Conservation (phyloP, 2,888 invertebrate genomes). For the Lissonota sp. region DNA sequence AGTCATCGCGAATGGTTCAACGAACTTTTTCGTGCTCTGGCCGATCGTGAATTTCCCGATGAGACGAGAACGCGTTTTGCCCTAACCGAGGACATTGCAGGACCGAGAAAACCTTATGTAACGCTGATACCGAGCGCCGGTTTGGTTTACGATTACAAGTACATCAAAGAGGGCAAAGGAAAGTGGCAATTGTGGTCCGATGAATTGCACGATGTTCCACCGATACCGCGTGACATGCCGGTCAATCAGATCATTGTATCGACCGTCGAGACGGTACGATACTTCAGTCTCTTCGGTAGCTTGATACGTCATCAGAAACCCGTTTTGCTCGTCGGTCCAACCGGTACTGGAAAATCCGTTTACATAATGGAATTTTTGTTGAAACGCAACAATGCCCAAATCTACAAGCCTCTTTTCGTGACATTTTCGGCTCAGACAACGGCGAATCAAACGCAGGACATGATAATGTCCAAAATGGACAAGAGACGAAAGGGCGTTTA, state of each 20-base stretch:
- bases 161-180: conserved; percentile 95
- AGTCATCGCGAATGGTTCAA: conserved; percentile 91
- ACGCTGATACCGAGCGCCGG: conserved; percentile 92
- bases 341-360: conserved; percentile 97
- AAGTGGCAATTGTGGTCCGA: conserved; percentile 96
- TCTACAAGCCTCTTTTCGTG: conserved; percentile 93
- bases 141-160: conserved; percentile 95
- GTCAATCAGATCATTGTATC: conserved; percentile 98
- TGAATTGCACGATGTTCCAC: conserved; percentile 89
- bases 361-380: conserved; percentile 94
- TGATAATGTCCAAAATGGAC: conserved; percentile 97
- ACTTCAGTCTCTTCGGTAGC: conserved; percentile 91
- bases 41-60: conserved; percentile 92
- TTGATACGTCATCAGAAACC: conserved; percentile 93
- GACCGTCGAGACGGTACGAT: conserved; percentile 95
- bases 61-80: conserved; percentile 85
- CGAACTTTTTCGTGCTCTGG: conserved; percentile 88
- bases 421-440: conserved; percentile 98
- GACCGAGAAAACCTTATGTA: conserved; percentile 89
- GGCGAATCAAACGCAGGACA: conserved; percentile 97
- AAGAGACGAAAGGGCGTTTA: conserved; percentile 92
- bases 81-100: conserved; percentile 85
- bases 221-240: conserved; percentile 94
- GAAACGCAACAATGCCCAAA: conserved; percentile 90
- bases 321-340: conserved; percentile 95